Evolutionary conservation across 1,140 invertebrate species (phyloP), one percentile per base, ranked within the genome.

Genomic region (Macrobrachium nipponense): DNA sequence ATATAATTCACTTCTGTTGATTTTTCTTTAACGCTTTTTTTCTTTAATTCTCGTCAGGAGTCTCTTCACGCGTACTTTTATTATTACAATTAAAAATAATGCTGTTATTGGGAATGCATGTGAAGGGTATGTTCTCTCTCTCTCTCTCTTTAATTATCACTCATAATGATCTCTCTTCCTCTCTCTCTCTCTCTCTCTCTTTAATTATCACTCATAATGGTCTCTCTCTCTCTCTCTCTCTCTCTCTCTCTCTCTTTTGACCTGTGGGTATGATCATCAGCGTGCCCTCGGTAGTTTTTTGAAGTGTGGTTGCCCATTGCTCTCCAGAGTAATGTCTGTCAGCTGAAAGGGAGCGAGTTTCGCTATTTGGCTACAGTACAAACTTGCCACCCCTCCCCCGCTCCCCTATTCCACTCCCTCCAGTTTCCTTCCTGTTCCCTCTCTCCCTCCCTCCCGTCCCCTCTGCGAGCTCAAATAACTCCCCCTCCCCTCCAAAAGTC

Each of bases 131-230:
- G n/a, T 5, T 20, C 68, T 72, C 20, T 20, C 68, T 20, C 68
- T 72, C 68, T 8, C 5, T 20, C 2, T 20, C 68, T 20, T 2
- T 23, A n/a, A 23, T 36, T 72, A 14, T 20, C 68, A 0, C 36
- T 36, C 20, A n/a, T 0, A 23, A n/a, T 72, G 14, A n/a, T 72
- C 68, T 5, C 68, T 20, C 20, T 20, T 5, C 8, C 14, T 17
- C 20, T 72, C 68, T 20, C 20, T 72, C 20, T 72, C 68, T 72
- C 68, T 72, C 68, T 20, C 68, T 72, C 20, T 20, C 20, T 20
- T 8, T 23, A n/a, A 23, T 36, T 72, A 14, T 20, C 68, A 0
- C 36, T 36, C 20, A n/a, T 0, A 23, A n/a, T 72, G 14, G 5
- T 20, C 68, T 20, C 20, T 20, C 20, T 72, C 20, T 20, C 68